Conservation (phyloP, 2,888 invertebrate genomes). For the Himalopsyche tibetana region DNA sequence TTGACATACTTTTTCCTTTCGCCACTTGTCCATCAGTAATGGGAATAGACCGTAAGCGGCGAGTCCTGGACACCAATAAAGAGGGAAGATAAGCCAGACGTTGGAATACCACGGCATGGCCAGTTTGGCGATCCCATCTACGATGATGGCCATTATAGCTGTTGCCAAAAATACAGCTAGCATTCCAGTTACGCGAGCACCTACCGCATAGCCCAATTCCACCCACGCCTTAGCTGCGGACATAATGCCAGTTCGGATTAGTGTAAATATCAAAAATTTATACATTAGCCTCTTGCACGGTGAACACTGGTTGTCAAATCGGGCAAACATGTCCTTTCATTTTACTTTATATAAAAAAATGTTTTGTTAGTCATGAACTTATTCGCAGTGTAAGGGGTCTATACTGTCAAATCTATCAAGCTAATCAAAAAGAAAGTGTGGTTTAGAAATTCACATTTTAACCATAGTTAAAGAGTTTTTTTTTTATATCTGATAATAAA, state of each 20-base stretch:
- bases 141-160: constrained; percentile 49
- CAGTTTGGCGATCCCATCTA: constrained; percentile 54
- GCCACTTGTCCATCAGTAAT: constrained; percentile 54
- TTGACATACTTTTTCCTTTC: constrained; percentile 57
- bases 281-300: too few relatives aligned
- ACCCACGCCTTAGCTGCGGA: constrained; percentile 53
- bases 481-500: too few relatives aligned
- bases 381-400: too few relatives aligned
- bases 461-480: too few relatives aligned
- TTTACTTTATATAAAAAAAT: too few relatives aligned
- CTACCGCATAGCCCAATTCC: constrained; percentile 57
- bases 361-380: too few relatives aligned
- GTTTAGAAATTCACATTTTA: too few relatives aligned
- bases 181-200: constrained; percentile 50
- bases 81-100: constrained; percentile 61
- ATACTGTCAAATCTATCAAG: too few relatives aligned
- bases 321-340: too few relatives aligned
- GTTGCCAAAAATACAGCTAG: constrained; percentile 48
- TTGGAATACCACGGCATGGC: constrained; percentile 64
- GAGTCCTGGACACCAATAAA: constrained; percentile 62
- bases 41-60: constrained; percentile 48
- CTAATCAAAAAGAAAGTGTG: too few relatives aligned
- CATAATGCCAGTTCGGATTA: background rate
- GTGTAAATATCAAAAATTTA: too few relatives aligned
- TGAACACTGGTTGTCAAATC: too few relatives aligned